Percentiles rank a stretch among this genome's conserved stretches.
phyloP scores from a whole-genome alignment of 2,888 invertebrate genomes.

The Galeruca laticollis region DNA sequence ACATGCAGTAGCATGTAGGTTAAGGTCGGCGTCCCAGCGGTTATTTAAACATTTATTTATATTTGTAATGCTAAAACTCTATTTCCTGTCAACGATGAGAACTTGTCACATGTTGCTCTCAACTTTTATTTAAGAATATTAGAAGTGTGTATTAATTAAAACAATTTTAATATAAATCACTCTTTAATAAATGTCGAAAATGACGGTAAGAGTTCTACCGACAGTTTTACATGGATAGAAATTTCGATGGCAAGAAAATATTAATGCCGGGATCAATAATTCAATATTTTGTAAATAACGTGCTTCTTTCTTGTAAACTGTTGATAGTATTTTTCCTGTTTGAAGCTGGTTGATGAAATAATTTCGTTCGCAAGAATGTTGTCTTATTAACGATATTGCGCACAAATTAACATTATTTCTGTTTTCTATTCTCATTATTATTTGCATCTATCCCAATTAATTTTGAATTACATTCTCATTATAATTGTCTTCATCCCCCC shows the following conservation, averaged over 20 bases:
- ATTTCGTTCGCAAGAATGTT: not conserved
- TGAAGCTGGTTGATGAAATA: not conserved
- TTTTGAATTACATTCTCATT: no score
- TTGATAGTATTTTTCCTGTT: not conserved
- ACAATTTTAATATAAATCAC: constrained; percentile 15
- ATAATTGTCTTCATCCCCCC: no score
- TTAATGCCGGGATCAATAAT: not conserved
- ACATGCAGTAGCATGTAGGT: no score
- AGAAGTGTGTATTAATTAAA: constrained; percentile 20
- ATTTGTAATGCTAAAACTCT: constrained; percentile 31
- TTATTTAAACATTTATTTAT: no score
- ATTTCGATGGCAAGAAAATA: not conserved
- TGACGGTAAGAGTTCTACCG: not conserved
- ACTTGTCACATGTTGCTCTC: constrained; percentile 6
- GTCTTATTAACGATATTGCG: no score
- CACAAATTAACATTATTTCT: not conserved
- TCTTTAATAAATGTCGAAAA: constrained; percentile 23
- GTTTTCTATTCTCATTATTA: not conserved
- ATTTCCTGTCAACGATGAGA: constrained; percentile 7
- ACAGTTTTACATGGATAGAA: constrained; percentile 2
- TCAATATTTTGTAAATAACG: not conserved
- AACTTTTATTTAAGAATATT: constrained; percentile 18
- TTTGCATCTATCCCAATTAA: no score
- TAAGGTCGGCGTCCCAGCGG: no score
- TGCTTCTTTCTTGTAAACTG: constrained; percentile 1